Conservation (phyloP, 2,888 invertebrate species). For the Poecilobothrus nobilitatus region DNA sequence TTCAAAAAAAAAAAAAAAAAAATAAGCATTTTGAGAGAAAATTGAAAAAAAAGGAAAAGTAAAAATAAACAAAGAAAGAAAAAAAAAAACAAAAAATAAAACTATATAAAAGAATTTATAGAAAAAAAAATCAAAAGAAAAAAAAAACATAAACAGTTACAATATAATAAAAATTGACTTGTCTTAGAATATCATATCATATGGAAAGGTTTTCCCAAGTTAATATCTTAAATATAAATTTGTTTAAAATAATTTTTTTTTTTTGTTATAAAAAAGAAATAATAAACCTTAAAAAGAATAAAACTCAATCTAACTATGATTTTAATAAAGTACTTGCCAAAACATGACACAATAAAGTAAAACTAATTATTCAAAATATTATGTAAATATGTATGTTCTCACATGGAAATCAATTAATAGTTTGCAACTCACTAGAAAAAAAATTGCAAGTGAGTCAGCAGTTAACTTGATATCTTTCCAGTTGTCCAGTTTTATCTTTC, state of each 20-base stretch:
- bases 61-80: not conserved
- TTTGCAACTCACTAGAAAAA: no score
- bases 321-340: no score
- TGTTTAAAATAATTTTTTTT: not conserved
- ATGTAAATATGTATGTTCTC: no score
- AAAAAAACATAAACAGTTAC: not conserved
- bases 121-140: not conserved
- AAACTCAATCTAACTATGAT: no score
- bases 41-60: not conserved
- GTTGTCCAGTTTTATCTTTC: no score
- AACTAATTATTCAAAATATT: no score
- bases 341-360: no score
- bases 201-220: conserved; percentile 5
- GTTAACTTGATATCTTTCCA: no score
- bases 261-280: no score
- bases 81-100: not conserved
- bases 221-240: conserved; percentile 1
- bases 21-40: not conserved
- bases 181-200: not conserved
- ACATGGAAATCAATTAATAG: no score
- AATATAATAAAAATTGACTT: not conserved
- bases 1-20: not conserved
- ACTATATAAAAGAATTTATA: not conserved
- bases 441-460: no score
- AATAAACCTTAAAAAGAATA: no score